A percentile compares a stretch with the other conserved stretches of the same genome.
These are phyloP conservation scores for Drosophila testacea DNA, from an alignment of 2,888 invertebrate species.

Conservation along the genomic window DNA sequence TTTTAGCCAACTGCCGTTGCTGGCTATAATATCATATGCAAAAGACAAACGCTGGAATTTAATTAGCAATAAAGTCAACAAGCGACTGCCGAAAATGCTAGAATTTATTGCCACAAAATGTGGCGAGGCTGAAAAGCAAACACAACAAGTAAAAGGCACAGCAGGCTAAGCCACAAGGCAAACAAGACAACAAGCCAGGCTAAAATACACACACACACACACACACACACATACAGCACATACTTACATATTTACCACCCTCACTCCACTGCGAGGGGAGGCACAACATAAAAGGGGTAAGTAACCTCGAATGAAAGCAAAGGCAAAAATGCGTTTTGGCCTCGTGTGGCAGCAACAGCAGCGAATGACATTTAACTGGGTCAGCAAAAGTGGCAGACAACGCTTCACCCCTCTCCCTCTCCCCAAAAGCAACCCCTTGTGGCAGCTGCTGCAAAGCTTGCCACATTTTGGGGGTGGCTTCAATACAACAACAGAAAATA, in stretches of 20 bases:
- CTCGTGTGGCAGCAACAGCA: slow-evolving; percentile 37
- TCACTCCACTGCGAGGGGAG: not conserved
- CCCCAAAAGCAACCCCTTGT: slow-evolving; percentile 11
- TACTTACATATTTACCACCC: not conserved
- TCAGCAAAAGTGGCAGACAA: slow-evolving; percentile 74
- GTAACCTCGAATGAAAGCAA: slow-evolving; percentile 82
- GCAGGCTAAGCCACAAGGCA: slow-evolving; percentile 39
- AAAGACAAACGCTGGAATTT: slow-evolving; percentile 43
- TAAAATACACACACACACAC: slow-evolving; percentile 12
- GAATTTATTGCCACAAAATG: slow-evolving; percentile 44
- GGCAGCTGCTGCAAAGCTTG: slow-evolving; percentile 16
- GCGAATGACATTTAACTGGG: slow-evolving; percentile 79
- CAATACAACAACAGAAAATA: slow-evolving; percentile 22
- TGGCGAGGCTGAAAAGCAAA: slow-evolving; percentile 26
- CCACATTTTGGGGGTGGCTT: slow-evolving; percentile 27
- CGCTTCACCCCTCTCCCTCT: not conserved
- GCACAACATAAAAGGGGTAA: slow-evolving; percentile 63
- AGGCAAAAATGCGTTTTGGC: slow-evolving; percentile 54
- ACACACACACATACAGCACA: slow-evolving; percentile 9
- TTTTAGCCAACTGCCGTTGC: too few species aligned
- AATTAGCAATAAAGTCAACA: slow-evolving; percentile 58
- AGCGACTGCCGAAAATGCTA: slow-evolving; percentile 31
- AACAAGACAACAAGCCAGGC: slow-evolving; percentile 24
- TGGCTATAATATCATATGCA: slow-evolving; percentile 2
- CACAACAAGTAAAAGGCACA: slow-evolving; percentile 26